phyloP scores from a whole-genome alignment of 2,797 vertebrate genomes.

The Hyperoplus lanceolatus region DNA sequence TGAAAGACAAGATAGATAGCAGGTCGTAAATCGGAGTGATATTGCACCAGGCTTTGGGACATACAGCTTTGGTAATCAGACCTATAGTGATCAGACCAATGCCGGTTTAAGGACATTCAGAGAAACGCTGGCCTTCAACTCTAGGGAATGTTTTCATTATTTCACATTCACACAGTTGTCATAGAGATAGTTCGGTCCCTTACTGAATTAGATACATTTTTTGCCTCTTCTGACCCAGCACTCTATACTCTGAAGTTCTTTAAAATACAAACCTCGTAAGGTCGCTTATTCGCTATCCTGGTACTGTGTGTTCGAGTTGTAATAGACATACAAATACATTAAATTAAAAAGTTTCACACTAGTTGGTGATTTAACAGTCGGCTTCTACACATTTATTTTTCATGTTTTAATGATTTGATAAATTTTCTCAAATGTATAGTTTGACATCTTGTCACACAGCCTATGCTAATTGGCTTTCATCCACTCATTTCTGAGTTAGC shows the following conservation, averaged over 20 bases:
- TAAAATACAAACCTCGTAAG: neutral
- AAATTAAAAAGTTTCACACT: neutral
- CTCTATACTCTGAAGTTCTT: neutral
- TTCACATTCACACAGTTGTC: constrained; percentile 32
- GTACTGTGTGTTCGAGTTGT: neutral
- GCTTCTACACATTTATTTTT: too few relatives aligned
- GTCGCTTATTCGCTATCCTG: neutral
- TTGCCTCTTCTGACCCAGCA: neutral
- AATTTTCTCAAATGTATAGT: too few relatives aligned
- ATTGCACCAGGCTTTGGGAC: constrained; percentile 9
- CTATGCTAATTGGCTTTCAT: neutral
- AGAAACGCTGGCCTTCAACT: constrained; percentile 12
- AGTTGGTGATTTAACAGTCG: too few relatives aligned
- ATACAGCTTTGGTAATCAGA: constrained; percentile 15
- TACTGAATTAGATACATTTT: too few relatives aligned
- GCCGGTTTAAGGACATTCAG: neutral
- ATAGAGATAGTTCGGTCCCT: constrained; percentile 21
- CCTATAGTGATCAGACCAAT: constrained; percentile 16
- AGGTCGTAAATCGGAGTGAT: constrained; percentile 47
- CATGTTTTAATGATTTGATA: too few relatives aligned
- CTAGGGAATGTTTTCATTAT: constrained; percentile 1
- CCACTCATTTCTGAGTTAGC: neutral
- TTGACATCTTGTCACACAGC: neutral
- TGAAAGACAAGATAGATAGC: constrained; percentile 48
- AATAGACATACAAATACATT: too few relatives aligned